Conservation (phyloP, 2,113 vertebrate species). For the Thunnus maccoyii region DNA sequence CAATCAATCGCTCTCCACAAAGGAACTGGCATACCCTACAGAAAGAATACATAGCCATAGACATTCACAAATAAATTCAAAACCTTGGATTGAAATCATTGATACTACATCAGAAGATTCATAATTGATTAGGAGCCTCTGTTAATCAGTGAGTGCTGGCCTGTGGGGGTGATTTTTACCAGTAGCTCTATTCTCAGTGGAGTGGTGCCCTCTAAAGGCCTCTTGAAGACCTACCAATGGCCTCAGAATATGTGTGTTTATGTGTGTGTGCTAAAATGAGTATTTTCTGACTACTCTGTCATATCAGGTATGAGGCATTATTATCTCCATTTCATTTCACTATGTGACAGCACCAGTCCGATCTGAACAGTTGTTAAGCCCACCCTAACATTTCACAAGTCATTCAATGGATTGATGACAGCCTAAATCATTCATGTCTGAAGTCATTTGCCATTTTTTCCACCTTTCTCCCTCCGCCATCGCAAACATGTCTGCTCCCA, state of each 20-base stretch:
- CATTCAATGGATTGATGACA: constrained; percentile 69
- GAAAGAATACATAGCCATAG: neutral
- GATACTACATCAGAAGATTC: constrained; percentile 39
- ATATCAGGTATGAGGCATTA: constrained; percentile 68
- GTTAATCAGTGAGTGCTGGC: constrained; percentile 62
- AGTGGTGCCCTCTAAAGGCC: constrained; percentile 81
- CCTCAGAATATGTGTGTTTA: neutral
- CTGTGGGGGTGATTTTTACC: constrained; percentile 26
- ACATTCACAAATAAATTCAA: constrained; percentile 29
- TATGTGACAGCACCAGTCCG: constrained; percentile 56
- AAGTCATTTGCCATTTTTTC: constrained; percentile 49
- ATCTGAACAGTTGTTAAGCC: constrained; percentile 71
- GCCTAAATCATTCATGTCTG: constrained; percentile 67
- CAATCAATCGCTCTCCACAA: constrained; percentile 9
- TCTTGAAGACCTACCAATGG: constrained; percentile 27
- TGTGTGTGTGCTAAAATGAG: constrained; percentile 18
- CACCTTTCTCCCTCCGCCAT: constrained; percentile 15
- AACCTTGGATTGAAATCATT: constrained; percentile 49
- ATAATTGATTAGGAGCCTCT: constrained; percentile 57
- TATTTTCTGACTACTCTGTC: constrained; percentile 59
- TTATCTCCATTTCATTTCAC: constrained; percentile 71
- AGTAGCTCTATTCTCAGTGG: constrained; percentile 73
- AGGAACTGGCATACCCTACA: neutral
- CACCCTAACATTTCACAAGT: constrained; percentile 73
- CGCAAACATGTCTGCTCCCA: constrained; percentile 32